These are phyloP conservation scores for Gobius niger DNA, from an alignment of 2,113 vertebrate genomes.

Conservation along the genomic window DNA sequence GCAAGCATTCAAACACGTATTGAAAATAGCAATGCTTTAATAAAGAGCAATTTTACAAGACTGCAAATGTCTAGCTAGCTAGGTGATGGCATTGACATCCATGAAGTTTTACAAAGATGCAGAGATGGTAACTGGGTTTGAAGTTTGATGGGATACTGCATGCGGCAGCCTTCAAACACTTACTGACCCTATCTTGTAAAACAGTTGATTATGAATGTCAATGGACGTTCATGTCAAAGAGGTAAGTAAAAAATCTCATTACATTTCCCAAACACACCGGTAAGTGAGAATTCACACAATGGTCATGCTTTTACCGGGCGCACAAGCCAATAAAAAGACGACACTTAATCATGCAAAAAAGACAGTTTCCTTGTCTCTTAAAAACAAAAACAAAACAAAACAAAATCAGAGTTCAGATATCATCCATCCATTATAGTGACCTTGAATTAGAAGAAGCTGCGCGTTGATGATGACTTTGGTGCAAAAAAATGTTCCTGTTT, in stretches of 20 bases:
- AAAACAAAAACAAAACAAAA: conserved; percentile 48
- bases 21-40: conserved; percentile 78
- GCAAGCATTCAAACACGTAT: conserved; percentile 71
- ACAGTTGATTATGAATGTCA: conserved; percentile 73
- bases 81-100: conserved; percentile 71
- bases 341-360: conserved; percentile 78
- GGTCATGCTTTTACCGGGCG: conserved; percentile 78
- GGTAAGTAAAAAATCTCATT: conserved; percentile 69
- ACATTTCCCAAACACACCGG: conserved; percentile 71
- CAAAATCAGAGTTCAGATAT: conserved; percentile 63
- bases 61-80: conserved; percentile 74
- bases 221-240: conserved; percentile 66
- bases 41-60: conserved; percentile 77
- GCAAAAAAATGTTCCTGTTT: conserved; percentile 79
- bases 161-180: conserved; percentile 72
- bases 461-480: conserved; percentile 80
- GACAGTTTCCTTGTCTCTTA: conserved; percentile 62
- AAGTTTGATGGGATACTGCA: conserved; percentile 69
- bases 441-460: conserved; percentile 77
- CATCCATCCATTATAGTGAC: conserved; percentile 65
- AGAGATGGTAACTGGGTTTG: conserved; percentile 66
- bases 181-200: conserved; percentile 67
- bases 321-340: conserved; percentile 78
- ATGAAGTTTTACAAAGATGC: conserved; percentile 71
- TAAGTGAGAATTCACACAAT: conserved; percentile 75